Evolutionary conservation across 2,113 vertebrate species (phyloP).

Genomic region (Catagonus wagneri): DNA sequence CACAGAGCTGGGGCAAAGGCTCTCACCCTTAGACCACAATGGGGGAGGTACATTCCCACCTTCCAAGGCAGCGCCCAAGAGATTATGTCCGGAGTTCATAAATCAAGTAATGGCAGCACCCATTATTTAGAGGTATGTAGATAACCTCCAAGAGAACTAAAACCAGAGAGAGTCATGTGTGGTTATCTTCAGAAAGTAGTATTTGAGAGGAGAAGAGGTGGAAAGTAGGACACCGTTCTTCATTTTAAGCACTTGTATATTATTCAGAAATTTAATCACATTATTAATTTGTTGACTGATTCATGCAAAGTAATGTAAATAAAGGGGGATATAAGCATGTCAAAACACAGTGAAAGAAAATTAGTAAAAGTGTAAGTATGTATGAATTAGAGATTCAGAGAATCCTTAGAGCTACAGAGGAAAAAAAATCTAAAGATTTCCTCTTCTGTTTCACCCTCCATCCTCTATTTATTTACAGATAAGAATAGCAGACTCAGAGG

Average conservation of each 20-base stretch:
- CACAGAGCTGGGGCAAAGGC: neutral
- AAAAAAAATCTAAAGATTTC: neutral
- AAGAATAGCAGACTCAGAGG: neutral
- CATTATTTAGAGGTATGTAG: neutral
- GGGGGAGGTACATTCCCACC: neutral
- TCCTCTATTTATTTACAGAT: neutral
- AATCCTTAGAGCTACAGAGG: neutral
- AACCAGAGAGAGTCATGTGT: neutral
- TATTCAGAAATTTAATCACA: neutral
- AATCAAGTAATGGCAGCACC: neutral
- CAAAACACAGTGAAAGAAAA: neutral
- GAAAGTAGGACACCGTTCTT: neutral
- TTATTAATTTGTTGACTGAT: neutral
- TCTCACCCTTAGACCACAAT: neutral
- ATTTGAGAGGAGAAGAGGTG: neutral
- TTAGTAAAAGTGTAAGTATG: neutral
- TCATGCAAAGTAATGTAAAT: slow-evolving; percentile 24
- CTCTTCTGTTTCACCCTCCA: neutral
- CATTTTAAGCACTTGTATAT: neutral
- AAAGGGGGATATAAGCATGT: neutral
- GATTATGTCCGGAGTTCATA: neutral
- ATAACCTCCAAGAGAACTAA: neutral
- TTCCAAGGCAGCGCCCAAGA: neutral
- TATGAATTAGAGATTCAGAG: slow-evolving; percentile 16
- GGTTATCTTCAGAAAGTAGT: neutral